Base-by-base conservation (phyloP, 2,113 vertebrate genomes). In the Silurus glanis region DNA sequence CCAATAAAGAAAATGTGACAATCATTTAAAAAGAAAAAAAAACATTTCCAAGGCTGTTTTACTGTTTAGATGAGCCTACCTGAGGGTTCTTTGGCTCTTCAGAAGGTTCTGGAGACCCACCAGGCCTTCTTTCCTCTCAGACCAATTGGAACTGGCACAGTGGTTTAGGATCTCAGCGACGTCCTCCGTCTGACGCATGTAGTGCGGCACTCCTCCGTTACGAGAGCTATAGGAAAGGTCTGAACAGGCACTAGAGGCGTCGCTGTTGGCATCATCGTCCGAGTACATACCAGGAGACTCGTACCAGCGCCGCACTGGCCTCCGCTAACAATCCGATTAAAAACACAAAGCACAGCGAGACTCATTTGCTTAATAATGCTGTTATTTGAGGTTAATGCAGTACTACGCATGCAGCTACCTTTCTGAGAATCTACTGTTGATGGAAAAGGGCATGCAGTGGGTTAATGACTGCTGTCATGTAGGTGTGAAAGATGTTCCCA, bases 141-240 rank as follows among this genome's bases (percentile, higher is more conserved):
- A 96, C 96, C 97, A 98, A 92, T 97, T 98, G 93, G 96, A 93
- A 89, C 97, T 98, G 82, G 97, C 97, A 56, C 97, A 98, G 87
- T 96, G 95, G 85, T 98, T 98, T 67, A 98, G 95, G 71, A 98
- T 95, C 89, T 98, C 97, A 0, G 97, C 97, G 89, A 98, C 97
- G 0, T 97, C 97, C 91, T 98, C 97, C 0, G 96, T 96, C 92
- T 98, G 97, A 4, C 97, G 94, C 95, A 97, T 95, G 47, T 95
- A 97, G 0, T 96, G 96, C 0, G 96, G 95, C 37, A 95, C 95
- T 80, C 93, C 96, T 5, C 97, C 97, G 0, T 97, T 97, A 12
- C 97, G 94, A 0, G 97, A 98, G 89, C 97, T 95, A 51, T 96
- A 97, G 3, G 97, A 98, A 64, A 96, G 96, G 53, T 98, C 97